These are phyloP conservation scores for Celastrina argiolus DNA, from an alignment of 2,888 invertebrate genomes.

Conservation along the genomic window DNA sequence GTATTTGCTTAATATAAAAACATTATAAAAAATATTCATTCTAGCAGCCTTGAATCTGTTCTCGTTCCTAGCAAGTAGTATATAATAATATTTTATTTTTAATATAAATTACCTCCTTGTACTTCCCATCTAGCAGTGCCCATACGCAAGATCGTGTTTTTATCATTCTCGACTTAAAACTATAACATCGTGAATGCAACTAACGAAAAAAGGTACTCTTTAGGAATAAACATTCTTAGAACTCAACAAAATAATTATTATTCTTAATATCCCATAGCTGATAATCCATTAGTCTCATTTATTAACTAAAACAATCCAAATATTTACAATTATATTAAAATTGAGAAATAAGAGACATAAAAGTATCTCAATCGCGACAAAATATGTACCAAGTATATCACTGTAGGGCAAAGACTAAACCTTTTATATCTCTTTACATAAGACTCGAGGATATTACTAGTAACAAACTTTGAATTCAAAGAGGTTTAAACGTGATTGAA, in stretches of 20 bases:
- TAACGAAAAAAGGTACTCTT: slow-evolving; percentile 59
- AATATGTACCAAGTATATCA: background rate
- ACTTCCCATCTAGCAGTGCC: slow-evolving; percentile 49
- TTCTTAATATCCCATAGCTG: slow-evolving; percentile 46
- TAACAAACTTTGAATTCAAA: slow-evolving; percentile 11
- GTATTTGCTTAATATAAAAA: slow-evolving; percentile 34
- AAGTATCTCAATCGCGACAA: slow-evolving; percentile 1
- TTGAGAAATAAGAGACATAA: slow-evolving; percentile 4
- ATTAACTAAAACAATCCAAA: slow-evolving; percentile 21
- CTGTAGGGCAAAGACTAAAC: background rate
- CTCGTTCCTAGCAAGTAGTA: slow-evolving; percentile 59
- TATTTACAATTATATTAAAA: slow-evolving; percentile 24
- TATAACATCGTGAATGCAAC: slow-evolving; percentile 53
- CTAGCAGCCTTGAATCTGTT: slow-evolving; percentile 63
- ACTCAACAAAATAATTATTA: slow-evolving; percentile 55
- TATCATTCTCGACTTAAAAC: slow-evolving; percentile 47
- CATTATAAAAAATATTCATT: slow-evolving; percentile 43
- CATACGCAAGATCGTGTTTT: slow-evolving; percentile 50
- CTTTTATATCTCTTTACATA: background rate
- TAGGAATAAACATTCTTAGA: slow-evolving; percentile 73
- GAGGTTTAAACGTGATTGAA: background rate
- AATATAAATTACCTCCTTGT: slow-evolving; percentile 61
- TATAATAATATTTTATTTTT: slow-evolving; percentile 39
- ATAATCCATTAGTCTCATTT: slow-evolving; percentile 21
- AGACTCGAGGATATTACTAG: slow-evolving; percentile 4